Evolutionary conservation across 2,888 invertebrate species (phyloP).

Genomic region (Pyralis farinalis): DNA sequence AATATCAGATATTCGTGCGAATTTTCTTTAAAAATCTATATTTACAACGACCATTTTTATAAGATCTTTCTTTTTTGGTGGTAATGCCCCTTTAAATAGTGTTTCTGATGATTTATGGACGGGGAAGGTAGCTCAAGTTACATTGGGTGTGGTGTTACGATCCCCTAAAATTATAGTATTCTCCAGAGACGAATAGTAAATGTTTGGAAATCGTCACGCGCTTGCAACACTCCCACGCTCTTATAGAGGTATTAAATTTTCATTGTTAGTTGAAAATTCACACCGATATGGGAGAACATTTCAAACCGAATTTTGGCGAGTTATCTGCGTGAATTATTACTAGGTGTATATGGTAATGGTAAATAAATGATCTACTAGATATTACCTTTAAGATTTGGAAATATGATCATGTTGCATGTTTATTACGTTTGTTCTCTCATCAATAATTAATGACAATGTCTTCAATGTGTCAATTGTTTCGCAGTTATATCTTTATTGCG

Average conservation of each 20-base stretch:
- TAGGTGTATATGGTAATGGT: too few relatives aligned
- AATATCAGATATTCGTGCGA: constrained; percentile 66
- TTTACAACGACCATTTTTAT: not conserved
- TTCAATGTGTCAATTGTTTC: too few relatives aligned
- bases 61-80: not conserved
- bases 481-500: too few relatives aligned
- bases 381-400: too few relatives aligned
- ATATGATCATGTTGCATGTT: too few relatives aligned
- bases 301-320: not conserved
- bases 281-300: constrained; percentile 6
- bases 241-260: constrained; percentile 4
- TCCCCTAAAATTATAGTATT: constrained; percentile 36
- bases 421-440: too few relatives aligned
- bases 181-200: constrained; percentile 56
- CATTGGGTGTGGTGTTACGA: constrained; percentile 21
- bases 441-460: too few relatives aligned
- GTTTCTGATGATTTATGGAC: constrained; percentile 1
- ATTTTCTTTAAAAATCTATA: constrained; percentile 17
- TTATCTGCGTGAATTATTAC: too few relatives aligned
- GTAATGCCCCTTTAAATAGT: not conserved
- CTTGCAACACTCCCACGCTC: constrained; percentile 54
- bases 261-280: not conserved
- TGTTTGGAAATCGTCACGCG: constrained; percentile 56
- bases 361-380: too few relatives aligned
- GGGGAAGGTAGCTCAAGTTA: constrained; percentile 26